Conservation (phyloP, 1,140 invertebrate genomes). For the Drosophila willistoni region DNA sequence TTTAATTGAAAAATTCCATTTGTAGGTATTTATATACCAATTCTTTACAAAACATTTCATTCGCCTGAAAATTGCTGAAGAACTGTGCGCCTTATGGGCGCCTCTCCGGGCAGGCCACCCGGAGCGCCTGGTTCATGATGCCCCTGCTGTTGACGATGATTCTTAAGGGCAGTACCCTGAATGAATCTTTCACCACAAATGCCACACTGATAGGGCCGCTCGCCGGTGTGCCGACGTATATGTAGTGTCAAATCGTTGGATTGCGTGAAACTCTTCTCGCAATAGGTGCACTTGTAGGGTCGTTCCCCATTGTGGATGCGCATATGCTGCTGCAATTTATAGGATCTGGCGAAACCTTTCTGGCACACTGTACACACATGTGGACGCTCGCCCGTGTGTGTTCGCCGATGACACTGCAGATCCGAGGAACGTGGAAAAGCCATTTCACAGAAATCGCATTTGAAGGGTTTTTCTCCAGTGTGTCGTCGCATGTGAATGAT, state of each 20-base stretch:
- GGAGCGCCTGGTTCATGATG: slow-evolving; percentile 52
- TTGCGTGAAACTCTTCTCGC: slow-evolving; percentile 86
- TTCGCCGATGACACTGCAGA: slow-evolving; percentile 84
- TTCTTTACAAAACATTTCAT: not conserved
- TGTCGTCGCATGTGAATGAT: slow-evolving; percentile 86
- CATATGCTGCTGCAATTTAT: slow-evolving; percentile 86
- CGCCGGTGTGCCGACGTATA: slow-evolving; percentile 84
- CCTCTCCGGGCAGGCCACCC: slow-evolving; percentile 4
- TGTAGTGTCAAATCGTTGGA: slow-evolving; percentile 85
- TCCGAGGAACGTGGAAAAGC: slow-evolving; percentile 80
- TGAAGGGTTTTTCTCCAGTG: slow-evolving; percentile 83
- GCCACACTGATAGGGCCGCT: slow-evolving; percentile 84
- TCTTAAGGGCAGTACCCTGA: slow-evolving; percentile 78
- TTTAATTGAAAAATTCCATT: slow-evolving; percentile 1
- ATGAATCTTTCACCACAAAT: slow-evolving; percentile 79
- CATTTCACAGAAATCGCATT: slow-evolving; percentile 77
- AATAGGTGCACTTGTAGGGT: slow-evolving; percentile 86
- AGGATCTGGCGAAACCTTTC: slow-evolving; percentile 84
- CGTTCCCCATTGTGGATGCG: slow-evolving; percentile 85
- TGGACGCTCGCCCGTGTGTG: slow-evolving; percentile 86
- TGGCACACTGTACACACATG: slow-evolving; percentile 85
- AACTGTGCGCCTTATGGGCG: slow-evolving; percentile 35
- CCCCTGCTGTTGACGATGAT: slow-evolving; percentile 68
- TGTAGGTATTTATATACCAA: slow-evolving; percentile 3
- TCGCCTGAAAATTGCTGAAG: slow-evolving; percentile 38